A percentile compares a stretch with the other conserved stretches of the same genome.
Evolutionary conservation across 2,888 invertebrate species (phyloP).

Genomic region (Eristalis intricaria): DNA sequence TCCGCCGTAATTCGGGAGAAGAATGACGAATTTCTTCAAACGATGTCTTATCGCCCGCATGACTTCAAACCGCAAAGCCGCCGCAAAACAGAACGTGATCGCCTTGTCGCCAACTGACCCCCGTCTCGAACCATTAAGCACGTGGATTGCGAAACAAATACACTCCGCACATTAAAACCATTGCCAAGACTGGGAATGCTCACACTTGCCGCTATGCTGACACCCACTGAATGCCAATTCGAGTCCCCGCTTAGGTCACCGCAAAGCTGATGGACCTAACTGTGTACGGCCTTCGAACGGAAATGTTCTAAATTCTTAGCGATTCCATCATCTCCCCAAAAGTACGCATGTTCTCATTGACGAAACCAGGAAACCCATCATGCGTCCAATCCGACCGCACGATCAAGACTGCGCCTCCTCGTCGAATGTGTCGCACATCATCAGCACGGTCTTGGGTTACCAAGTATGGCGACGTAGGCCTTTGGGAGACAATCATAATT

Average conservation of each 20-base stretch:
- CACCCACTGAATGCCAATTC: not conserved
- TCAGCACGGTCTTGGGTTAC: slow-evolving; percentile 59
- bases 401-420: slow-evolving; percentile 22
- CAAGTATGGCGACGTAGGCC: slow-evolving; percentile 30
- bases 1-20: not conserved
- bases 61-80: not conserved
- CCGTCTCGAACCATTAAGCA: not conserved
- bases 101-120: not conserved
- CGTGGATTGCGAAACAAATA: not conserved
- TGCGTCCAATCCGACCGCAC: slow-evolving; percentile 61
- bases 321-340: not conserved
- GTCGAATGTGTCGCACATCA: slow-evolving; percentile 38
- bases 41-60: not conserved
- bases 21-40: not conserved
- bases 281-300: not conserved
- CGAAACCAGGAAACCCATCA: slow-evolving; percentile 21
- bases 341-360: not conserved
- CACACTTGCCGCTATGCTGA: not conserved
- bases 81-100: not conserved
- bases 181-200: not conserved
- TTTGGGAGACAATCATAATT: slow-evolving; percentile 59
- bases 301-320: not conserved
- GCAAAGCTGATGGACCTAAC: not conserved
- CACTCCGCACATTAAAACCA: not conserved
- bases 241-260: not conserved